phyloP scores from a whole-genome alignment of 2,797 vertebrate species.

The Columba guinea region DNA sequence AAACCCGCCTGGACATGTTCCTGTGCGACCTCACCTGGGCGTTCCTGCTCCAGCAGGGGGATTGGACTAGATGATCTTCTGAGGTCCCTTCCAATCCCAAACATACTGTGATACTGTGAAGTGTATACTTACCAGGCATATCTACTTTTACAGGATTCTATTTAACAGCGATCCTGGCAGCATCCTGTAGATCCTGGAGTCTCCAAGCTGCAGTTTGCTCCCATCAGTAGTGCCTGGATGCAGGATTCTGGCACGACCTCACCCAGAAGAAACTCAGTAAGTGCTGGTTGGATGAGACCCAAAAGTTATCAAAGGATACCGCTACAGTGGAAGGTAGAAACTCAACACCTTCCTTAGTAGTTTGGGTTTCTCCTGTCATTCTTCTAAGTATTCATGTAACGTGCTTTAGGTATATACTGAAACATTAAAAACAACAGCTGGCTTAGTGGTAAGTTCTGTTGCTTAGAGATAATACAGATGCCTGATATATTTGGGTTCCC shows the following conservation, averaged over 20 bases:
- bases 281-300: conserved; percentile 92
- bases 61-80: too few species aligned
- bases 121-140: neutral
- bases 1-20: too few species aligned
- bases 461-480: neutral
- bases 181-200: conserved; percentile 35
- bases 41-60: too few species aligned
- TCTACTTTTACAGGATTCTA: neutral
- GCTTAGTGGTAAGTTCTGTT: neutral
- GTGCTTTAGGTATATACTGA: neutral
- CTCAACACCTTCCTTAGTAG: neutral
- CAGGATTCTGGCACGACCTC: conserved; percentile 96
- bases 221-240: conserved; percentile 94
- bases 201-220: conserved; percentile 90
- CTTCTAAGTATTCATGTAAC: neutral
- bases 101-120: too few species aligned
- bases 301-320: conserved; percentile 90
- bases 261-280: conserved; percentile 95
- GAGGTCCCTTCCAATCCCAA: too few species aligned
- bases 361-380: neutral
- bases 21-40: too few species aligned
- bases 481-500: fast-evolving
- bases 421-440: fast-evolving
- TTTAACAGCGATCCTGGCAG: conserved; percentile 74
- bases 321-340: conserved; percentile 88